Conservation (phyloP, 2,888 invertebrate genomes). For the Heteromyza rotundicornis region DNA sequence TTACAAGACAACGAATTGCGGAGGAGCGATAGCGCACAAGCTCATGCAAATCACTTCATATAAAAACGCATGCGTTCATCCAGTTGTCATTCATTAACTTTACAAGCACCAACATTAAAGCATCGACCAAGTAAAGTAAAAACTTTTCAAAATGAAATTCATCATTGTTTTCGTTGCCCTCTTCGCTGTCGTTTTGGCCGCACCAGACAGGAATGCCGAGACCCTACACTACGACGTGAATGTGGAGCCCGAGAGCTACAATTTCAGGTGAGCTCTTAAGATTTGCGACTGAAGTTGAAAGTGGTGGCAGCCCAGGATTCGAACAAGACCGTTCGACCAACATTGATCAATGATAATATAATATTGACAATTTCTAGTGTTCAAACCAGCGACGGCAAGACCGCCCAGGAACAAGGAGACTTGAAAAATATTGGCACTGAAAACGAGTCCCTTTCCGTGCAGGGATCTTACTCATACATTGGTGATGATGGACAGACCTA, state of each 20-base stretch:
- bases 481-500: slow-evolving; percentile 63
- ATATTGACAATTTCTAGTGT: slow-evolving; percentile 28
- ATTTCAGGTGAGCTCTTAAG: slow-evolving; percentile 27
- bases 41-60: not conserved
- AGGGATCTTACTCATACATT: slow-evolving; percentile 39
- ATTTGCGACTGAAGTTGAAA: not conserved
- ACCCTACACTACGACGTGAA: slow-evolving; percentile 31
- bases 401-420: slow-evolving; percentile 37
- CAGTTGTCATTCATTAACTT: not conserved
- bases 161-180: slow-evolving; percentile 53
- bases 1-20: not conserved
- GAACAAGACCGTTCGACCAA: too few species aligned
- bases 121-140: not conserved
- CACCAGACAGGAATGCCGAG: slow-evolving; percentile 33
- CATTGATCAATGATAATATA: slow-evolving; percentile 65
- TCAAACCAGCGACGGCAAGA: slow-evolving; percentile 44
- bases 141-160: slow-evolving; percentile 44
- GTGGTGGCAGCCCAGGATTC: too few species aligned
- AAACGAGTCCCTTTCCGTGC: slow-evolving; percentile 38
- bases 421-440: slow-evolving; percentile 52
- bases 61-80: not conserved
- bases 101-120: not conserved
- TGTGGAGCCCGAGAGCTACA: slow-evolving; percentile 33
- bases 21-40: not conserved
- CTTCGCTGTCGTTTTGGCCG: slow-evolving; percentile 42